phyloP scores from a whole-genome alignment of 2,113 vertebrate species.

The Pterocles orientalis region DNA sequence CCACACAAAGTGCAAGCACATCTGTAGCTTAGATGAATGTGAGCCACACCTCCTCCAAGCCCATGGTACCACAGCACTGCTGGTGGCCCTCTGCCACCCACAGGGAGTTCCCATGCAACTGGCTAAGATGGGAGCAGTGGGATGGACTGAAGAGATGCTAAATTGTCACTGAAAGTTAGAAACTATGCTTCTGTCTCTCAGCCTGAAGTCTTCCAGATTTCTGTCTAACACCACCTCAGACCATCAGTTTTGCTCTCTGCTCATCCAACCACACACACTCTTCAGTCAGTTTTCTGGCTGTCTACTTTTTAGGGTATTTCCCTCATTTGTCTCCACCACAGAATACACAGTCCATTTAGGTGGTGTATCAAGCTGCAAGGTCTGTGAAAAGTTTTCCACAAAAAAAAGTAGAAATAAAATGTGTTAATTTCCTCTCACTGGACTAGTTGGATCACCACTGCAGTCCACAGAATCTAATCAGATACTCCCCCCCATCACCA shows the following conservation, averaged over 20 bases:
- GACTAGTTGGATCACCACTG: neutral
- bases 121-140: neutral
- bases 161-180: neutral
- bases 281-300: neutral
- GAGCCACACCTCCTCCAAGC: neutral
- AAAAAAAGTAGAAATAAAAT: neutral
- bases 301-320: neutral
- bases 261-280: neutral
- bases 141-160: neutral
- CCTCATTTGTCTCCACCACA: neutral
- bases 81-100: neutral
- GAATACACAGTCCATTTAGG: neutral
- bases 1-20: neutral
- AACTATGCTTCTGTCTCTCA: neutral
- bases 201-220: neutral
- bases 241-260: neutral
- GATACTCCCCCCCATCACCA: neutral
- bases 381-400: neutral
- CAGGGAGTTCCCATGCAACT: neutral
- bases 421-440: neutral
- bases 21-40: neutral
- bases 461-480: neutral
- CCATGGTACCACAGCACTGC: neutral
- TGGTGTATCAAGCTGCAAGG: neutral
- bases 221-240: neutral